Conservation (phyloP, 1,140 invertebrate species). For the Drosophila virilis region DNA sequence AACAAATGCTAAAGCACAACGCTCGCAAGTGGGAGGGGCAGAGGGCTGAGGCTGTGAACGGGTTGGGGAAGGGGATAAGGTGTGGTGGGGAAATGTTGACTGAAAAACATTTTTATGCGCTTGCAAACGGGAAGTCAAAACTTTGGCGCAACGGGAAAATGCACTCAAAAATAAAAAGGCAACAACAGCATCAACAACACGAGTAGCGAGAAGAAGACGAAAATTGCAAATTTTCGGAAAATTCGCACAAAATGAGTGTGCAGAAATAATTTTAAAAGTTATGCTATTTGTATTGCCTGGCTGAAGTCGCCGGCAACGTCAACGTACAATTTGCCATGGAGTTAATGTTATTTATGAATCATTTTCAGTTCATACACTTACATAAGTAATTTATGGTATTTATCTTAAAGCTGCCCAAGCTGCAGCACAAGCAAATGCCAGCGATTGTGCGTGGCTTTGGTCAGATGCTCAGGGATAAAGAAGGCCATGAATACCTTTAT, state of each 20-base stretch:
- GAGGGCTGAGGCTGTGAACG: background rate
- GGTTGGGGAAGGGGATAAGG: background rate
- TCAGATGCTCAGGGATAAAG: background rate
- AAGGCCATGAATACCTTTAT: background rate
- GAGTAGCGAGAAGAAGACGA: slow-evolving; percentile 28
- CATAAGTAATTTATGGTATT: slow-evolving; percentile 50
- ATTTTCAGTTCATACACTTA: slow-evolving; percentile 44
- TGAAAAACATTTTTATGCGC: slow-evolving; percentile 72
- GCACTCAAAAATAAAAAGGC: slow-evolving; percentile 60
- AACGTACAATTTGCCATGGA: slow-evolving; percentile 42
- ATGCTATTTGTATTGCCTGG: slow-evolving; percentile 56
- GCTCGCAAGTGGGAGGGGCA: slow-evolving; percentile 1
- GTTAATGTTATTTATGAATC: slow-evolving; percentile 74
- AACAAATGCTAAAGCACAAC: slow-evolving; percentile 61
- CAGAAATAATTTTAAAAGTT: slow-evolving; percentile 78
- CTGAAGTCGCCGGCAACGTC: slow-evolving; percentile 41
- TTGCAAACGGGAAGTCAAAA: slow-evolving; percentile 76
- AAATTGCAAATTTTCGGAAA: slow-evolving; percentile 63
- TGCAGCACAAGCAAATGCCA: slow-evolving; percentile 1
- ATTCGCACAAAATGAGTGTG: slow-evolving; percentile 72
- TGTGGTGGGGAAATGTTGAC: slow-evolving; percentile 40
- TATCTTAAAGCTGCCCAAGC: slow-evolving; percentile 8
- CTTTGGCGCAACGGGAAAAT: slow-evolving; percentile 73
- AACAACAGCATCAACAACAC: slow-evolving; percentile 29
- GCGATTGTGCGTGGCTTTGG: background rate